Evolutionary conservation across 2,888 invertebrate genomes (phyloP).

Genomic region (Ecdyonurus torrentis): DNA sequence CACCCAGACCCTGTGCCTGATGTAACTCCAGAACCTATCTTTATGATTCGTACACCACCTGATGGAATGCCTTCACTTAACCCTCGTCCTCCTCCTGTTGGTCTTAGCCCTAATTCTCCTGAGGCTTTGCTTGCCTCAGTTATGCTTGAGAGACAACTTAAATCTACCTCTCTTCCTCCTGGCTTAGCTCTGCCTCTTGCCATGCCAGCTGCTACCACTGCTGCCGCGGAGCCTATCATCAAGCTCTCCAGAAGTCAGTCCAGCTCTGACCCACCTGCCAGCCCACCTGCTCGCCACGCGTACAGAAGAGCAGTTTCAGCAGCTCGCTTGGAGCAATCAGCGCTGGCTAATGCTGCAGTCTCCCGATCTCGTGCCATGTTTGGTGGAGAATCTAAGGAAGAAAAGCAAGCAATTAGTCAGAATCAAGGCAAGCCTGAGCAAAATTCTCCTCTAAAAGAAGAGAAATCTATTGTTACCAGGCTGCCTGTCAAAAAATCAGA

Average conservation of each 20-base stretch:
- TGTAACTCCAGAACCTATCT: slow-evolving; percentile 5
- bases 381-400: slow-evolving; percentile 17
- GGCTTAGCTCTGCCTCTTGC: slow-evolving; percentile 36
- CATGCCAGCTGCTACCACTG: slow-evolving; percentile 29
- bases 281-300: slow-evolving; percentile 34
- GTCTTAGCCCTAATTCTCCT: neutral
- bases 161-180: slow-evolving; percentile 46
- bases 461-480: neutral
- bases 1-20: neutral
- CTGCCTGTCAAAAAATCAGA: neutral
- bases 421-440: neutral
- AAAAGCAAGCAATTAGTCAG: slow-evolving; percentile 19
- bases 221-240: slow-evolving; percentile 21
- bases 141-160: slow-evolving; percentile 27
- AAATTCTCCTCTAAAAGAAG: neutral
- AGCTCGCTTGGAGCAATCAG: neutral
- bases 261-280: slow-evolving; percentile 28
- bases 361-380: neutral
- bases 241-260: slow-evolving; percentile 23
- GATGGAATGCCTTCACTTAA: slow-evolving; percentile 1
- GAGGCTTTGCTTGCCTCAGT: neutral
- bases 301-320: slow-evolving; percentile 23
- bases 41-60: slow-evolving; percentile 4
- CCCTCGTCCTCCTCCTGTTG: neutral
- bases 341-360: neutral